Base-by-base conservation (phyloP, 1,140 invertebrate genomes). In the Saccostrea glomerata region DNA sequence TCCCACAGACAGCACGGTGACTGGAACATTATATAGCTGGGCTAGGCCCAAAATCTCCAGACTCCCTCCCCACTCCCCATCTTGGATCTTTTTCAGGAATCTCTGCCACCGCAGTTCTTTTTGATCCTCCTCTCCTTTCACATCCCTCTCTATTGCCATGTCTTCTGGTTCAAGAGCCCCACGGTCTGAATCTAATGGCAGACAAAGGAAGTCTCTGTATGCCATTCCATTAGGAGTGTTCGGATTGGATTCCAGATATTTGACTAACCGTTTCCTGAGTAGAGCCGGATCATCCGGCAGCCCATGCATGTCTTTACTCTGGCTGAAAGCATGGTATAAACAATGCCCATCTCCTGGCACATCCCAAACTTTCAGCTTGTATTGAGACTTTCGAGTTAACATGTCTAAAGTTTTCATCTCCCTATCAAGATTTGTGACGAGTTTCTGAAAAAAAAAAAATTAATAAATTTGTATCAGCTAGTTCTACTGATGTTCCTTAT, bases 31-130 rank as follows among this genome's bases (percentile, higher is more conserved):
- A n/a, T 20, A 85, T 2, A 60, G 56, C 84, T 85, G 84, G 9
- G 84, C n/a, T 12, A 85, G 17, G 2, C 55, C 84, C 58, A 13
- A 9, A 23, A 85, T 85, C 58, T 85, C 84, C n/a, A 85, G 12
- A 30, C 58, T 63, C n/a, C 56, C 84, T 85, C 84, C 84, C 84
- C 84, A 85, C 55, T 85, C 30, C n/a, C 56, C 84, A 20, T 66
- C 56, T 30, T 85, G 84, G 25, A 85, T 63, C 17, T 63, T 54
- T 36, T 85, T 63, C n/a, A 85, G 56, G 30, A 85, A 85, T 60
- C 58, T 85, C 56, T 85, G 84, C 84, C 84, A 85, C 6, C 84
- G 25, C 9, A 66, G 17, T 40, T 58, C 55, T 20, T 85, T 85
- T 23, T 85, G 84, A 60, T 85, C 30, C 12, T 58, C 30, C 15